phyloP scores from a whole-genome alignment of 2,113 vertebrate species.

The Ovis aries region DNA sequence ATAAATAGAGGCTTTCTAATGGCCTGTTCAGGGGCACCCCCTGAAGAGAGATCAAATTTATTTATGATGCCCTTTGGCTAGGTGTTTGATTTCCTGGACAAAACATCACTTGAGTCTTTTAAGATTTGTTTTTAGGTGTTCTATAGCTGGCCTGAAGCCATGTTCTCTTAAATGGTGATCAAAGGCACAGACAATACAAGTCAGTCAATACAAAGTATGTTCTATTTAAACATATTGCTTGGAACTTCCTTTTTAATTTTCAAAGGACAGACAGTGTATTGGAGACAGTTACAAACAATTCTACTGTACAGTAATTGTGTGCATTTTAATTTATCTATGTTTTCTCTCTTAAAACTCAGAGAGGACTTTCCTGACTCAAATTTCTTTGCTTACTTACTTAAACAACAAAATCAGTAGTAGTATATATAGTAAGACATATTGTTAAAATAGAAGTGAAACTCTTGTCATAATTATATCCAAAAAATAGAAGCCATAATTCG shows the following conservation, averaged over 20 bases:
- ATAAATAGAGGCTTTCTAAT: conserved; percentile 70
- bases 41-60: conserved; percentile 73
- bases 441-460: not conserved
- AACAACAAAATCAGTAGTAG: not conserved
- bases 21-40: conserved; percentile 59
- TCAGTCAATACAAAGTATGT: conserved; percentile 57
- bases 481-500: conserved; percentile 21
- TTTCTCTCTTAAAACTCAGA: conserved; percentile 71
- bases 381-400: not conserved
- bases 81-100: conserved; percentile 76
- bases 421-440: not conserved
- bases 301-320: conserved; percentile 33
- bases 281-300: conserved; percentile 41
- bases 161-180: conserved; percentile 65
- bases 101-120: conserved; percentile 68
- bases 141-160: conserved; percentile 75
- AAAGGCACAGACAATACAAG: conserved; percentile 63
- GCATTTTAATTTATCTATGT: not conserved
- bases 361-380: conserved; percentile 43
- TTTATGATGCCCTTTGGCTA: conserved; percentile 78
- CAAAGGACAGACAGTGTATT: conserved; percentile 27
- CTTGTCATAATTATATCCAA: not conserved
- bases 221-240: conserved; percentile 64
- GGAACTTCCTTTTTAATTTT: conserved; percentile 57
- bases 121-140: conserved; percentile 70